Base-by-base conservation (phyloP, 2,888 invertebrate genomes). In the Acanthopleura granulata region DNA sequence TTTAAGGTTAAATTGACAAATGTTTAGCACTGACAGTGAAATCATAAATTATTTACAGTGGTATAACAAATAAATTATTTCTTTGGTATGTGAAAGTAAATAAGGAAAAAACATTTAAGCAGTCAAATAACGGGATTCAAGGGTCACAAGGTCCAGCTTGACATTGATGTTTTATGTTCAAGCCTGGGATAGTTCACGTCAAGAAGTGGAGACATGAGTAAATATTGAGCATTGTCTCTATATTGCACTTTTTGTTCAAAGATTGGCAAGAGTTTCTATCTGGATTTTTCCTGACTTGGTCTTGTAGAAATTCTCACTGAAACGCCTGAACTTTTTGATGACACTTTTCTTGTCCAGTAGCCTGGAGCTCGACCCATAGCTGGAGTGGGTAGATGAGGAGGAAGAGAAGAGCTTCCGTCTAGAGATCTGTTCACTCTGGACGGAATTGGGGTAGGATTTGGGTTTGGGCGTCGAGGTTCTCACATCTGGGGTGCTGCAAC, bases 261-360 rank as follows among this genome's bases (percentile, higher is more conserved):
- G 80, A 75, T 85, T 85, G 30, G 86, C 86, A 15, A 87, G 79
- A 11, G 86, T 86, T 74, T 86, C 81, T 66, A 87, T 83, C 75
- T 85, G 75, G 40, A 78, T 75, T 71, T 82, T 78, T 49, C 84
- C 81, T 27, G 81, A 75, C 57, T 79, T 79, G 69, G 84, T 83
- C 75, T 84, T 83, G 73, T 81, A 79, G 70, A 87, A 86, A 75
- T 80, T 84, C 22, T 82, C 82, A 77, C 86, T 85, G 74, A 87
- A 87, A 72, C 81, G 82, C 77, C 82, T 84, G 72, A 87, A 84
- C 75, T 85, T 86, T 72, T 83, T 80, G 61, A 85, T 83, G 72
- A 87, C 81, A 74, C 86, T 84, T 76, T 84, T 86, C 77, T 86
- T 86, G 82, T 87, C 84, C 75, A 83, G 78, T 27, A 86, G 81